A percentile compares a stretch with the other conserved stretches of the same genome.
Evolutionary conservation across 92 coral and sea anemone genomes (phyloP).

Genomic region (Plumapathes pennacea): DNA sequence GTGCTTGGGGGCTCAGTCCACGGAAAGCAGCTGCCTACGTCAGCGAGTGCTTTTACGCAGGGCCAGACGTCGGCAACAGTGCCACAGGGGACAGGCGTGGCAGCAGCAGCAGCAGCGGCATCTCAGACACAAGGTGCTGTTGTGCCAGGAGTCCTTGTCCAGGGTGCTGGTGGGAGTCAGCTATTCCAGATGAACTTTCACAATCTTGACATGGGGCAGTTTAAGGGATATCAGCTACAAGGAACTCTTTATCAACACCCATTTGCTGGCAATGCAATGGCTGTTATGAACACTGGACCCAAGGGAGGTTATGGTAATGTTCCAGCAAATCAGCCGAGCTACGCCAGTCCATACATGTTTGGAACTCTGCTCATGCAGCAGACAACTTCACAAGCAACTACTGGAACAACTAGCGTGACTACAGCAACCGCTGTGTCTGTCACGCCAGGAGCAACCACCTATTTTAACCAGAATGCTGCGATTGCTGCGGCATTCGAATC

Average conservation of each 20-base stretch:
- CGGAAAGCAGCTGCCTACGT: constrained; percentile 1
- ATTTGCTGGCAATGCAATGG: constrained; percentile 60
- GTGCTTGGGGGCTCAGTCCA: too few relatives aligned
- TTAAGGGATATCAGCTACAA: constrained; percentile 77
- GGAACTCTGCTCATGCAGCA: constrained; percentile 63
- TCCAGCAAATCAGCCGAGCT: constrained; percentile 35
- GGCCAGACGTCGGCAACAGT: constrained; percentile 10
- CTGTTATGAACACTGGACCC: constrained; percentile 52
- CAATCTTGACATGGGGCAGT: constrained; percentile 62
- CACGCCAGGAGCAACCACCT: constrained; percentile 38
- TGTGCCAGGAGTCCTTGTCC: constrained; percentile 65
- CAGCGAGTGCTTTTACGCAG: constrained; percentile 18
- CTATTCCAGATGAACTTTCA: constrained; percentile 65
- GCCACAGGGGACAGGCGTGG: not conserved
- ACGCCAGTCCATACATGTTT: constrained; percentile 77
- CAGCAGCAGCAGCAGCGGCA: constrained; percentile 11
- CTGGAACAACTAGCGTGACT: constrained; percentile 57
- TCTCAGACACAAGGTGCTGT: constrained; percentile 66
- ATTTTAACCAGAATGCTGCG: constrained; percentile 65
- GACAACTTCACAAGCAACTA: constrained; percentile 26
- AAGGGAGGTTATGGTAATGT: constrained; percentile 49
- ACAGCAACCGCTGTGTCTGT: constrained; percentile 53
- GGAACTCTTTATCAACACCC: constrained; percentile 67
- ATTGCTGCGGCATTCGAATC: constrained; percentile 97
- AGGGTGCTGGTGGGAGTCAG: constrained; percentile 56